Conservation (phyloP, 1,140 invertebrate genomes). For the Phthorimaea operculella region DNA sequence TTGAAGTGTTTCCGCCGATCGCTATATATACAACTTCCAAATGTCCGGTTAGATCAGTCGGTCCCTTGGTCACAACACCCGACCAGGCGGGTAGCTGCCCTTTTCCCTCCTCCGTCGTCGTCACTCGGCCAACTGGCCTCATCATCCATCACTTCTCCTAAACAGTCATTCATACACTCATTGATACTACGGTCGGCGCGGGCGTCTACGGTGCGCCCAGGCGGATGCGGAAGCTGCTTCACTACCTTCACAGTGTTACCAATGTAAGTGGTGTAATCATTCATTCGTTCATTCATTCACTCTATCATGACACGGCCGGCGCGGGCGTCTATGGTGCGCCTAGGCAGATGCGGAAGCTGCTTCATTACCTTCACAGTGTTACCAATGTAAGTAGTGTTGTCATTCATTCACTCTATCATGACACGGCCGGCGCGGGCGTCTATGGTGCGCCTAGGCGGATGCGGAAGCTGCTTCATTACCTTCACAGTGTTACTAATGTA, state of each 20-base stretch:
- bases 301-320: constrained; percentile 29
- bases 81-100: no score
- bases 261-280: constrained; percentile 24
- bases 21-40: no score
- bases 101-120: no score
- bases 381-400: constrained; percentile 39
- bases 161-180: no score
- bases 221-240: constrained; percentile 52
- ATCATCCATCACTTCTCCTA: no score
- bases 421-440: constrained; percentile 53
- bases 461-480: constrained; percentile 49
- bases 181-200: constrained; percentile 47
- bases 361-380: constrained; percentile 51
- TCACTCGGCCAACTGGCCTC: no score
- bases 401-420: no score
- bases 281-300: constrained; percentile 3
- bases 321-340: constrained; percentile 60
- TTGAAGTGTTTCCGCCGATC: no score
- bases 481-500: constrained; percentile 47
- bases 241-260: constrained; percentile 49
- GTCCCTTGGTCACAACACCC: no score
- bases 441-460: constrained; percentile 55
- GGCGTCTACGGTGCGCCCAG: constrained; percentile 58
- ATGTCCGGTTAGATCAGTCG: no score
- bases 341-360: constrained; percentile 45